Base-by-base conservation (phyloP, 2,888 invertebrate species). In the Synanthedon myopaeformis region DNA sequence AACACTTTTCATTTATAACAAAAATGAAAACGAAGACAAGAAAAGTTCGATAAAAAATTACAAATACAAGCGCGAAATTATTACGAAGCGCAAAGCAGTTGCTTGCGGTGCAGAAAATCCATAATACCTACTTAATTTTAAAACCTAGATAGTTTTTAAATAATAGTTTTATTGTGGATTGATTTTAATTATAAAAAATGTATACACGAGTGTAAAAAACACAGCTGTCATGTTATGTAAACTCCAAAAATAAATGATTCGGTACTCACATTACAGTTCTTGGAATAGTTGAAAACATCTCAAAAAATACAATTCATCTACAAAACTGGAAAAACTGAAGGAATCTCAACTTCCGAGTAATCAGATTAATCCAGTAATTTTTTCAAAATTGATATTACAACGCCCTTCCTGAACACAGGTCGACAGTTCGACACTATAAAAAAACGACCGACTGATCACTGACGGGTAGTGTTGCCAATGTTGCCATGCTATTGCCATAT, bases 151-250 rank as follows among this genome's bases (percentile, higher is more conserved):
- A 6, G 35, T 35, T 35, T 35, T 10, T 35, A 11, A 45, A n/a
- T 45, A 13, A 45, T 45, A 14, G 5, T 45, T 45, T 19, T 17
- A 19, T 49, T 35, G 19, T 51, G 12, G n/a, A 35, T 23, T 5
- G 35, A 51, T 28, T 35, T 28, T 51, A 51, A 28, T n/a, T n/a
- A 49, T 19, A 49, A 49, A 49, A 17, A 8, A 14, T 14, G 13
- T 13, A 17, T 12, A 19, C 13, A 17, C 13, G 12, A 49, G 23
- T 35, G 10, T 28, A 51, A 51, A 73, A 80, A 74, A 81, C 75
- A 76, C 80, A 85, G 80, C 82, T 84, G 83, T 82, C 83, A 79
- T 68, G 85, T 86, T 87, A 86, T 82, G 79, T 87, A 88, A 84
- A 86, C 80, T 77, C 77, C 74, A 61, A 82, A 84, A 83, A 80